Evolutionary conservation across 2,797 vertebrate genomes (phyloP).

Genomic region (Gallinago stenura): DNA sequence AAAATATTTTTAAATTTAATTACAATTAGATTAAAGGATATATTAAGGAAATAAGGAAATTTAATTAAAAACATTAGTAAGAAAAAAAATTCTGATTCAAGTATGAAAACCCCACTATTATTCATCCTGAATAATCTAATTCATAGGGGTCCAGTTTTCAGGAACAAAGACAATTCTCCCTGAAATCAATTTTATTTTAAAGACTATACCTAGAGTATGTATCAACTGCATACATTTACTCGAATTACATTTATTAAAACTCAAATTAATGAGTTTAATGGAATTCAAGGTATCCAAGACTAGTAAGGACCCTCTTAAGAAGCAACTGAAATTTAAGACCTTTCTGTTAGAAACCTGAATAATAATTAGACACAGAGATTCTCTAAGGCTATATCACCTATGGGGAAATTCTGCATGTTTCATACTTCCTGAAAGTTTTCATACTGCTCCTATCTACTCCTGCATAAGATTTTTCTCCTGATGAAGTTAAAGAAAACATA

Average conservation of each 20-base stretch:
- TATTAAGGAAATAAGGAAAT: background rate
- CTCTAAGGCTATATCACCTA: background rate
- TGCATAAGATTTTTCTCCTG: background rate
- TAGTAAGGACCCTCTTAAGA: background rate
- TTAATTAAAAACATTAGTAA: background rate
- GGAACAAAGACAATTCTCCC: background rate
- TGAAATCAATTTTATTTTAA: background rate
- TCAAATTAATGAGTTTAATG: background rate
- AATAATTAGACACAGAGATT: background rate
- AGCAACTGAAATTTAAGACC: background rate
- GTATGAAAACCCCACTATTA: background rate
- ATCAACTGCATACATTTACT: background rate
- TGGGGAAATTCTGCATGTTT: background rate
- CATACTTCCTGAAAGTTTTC: background rate
- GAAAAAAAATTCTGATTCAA: background rate
- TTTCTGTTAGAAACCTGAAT: background rate
- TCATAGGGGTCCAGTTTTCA: background rate
- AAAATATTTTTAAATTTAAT: background rate
- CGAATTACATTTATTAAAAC: background rate
- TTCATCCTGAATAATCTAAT: background rate
- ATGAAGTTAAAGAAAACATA: background rate
- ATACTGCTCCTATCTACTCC: background rate
- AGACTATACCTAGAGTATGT: background rate
- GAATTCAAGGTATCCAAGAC: background rate
- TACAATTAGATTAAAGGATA: too few relatives aligned